Percentiles rank a stretch among this genome's conserved stretches.
Conservation (phyloP, 1,140 invertebrate species). For the Rhyzopertha dominica region DNA sequence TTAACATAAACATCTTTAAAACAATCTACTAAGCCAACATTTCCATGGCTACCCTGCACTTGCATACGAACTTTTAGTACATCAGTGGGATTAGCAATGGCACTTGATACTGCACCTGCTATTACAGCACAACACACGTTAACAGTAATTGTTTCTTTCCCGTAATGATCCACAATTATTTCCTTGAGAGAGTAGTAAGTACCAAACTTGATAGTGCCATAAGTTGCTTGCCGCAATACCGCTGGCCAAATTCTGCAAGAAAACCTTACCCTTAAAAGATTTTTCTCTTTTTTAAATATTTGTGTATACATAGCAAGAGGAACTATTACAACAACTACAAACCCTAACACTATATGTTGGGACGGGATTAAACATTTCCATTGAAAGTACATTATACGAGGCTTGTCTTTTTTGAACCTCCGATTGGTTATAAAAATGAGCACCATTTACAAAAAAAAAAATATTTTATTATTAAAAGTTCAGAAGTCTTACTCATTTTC, state of each 20-base stretch:
- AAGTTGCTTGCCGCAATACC: constrained; percentile 85
- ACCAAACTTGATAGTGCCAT: constrained; percentile 96
- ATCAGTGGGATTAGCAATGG: constrained; percentile 97
- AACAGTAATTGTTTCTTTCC: constrained; percentile 65
- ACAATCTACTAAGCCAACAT: constrained; percentile 61
- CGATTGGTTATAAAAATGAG: no score
- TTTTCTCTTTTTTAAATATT: no score
- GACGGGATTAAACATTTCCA: no score
- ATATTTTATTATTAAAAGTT: no score
- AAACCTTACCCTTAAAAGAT: no score
- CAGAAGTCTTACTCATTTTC: no score
- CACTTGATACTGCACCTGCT: constrained; percentile 82
- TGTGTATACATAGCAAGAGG: no score
- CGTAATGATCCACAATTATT: constrained; percentile 55
- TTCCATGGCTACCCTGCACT: constrained; percentile 53
- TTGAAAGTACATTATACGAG: no score
- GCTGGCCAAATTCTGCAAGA: constrained; percentile 81
- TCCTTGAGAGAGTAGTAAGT: constrained; percentile 89
- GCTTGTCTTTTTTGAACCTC: no score
- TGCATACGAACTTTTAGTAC: constrained; percentile 97
- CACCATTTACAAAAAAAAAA: no score
- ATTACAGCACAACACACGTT: constrained; percentile 83
- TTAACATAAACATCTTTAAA: constrained; percentile 73
- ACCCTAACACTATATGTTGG: no score
- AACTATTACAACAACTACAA: no score